phyloP scores from a whole-genome alignment of 2,797 vertebrate species.

The Ispidina picta region DNA sequence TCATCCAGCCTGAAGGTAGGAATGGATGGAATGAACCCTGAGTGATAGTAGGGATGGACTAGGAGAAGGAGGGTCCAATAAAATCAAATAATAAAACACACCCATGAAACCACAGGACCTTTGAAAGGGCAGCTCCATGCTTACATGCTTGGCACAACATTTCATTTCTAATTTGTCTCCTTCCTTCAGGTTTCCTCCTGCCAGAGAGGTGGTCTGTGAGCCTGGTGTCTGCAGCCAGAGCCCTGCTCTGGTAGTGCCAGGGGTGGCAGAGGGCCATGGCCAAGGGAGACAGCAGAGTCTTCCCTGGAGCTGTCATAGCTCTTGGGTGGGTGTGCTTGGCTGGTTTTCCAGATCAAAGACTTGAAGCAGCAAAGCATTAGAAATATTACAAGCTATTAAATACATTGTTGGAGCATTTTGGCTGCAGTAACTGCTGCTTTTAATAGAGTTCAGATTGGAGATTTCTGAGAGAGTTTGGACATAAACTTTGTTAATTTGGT shows the following conservation, averaged over 20 bases:
- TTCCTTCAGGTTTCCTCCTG: neutral
- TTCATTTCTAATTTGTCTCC: neutral
- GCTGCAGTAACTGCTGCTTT: conserved; percentile 32
- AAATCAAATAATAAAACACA: neutral
- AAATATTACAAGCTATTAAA: conserved; percentile 42
- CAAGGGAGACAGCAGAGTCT: neutral
- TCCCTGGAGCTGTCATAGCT: neutral
- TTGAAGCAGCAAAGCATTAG: neutral
- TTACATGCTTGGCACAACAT: neutral
- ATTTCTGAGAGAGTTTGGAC: conserved; percentile 61
- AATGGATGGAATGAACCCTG: neutral
- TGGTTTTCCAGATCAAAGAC: neutral
- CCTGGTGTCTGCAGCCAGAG: neutral
- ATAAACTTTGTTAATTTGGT: conserved; percentile 64
- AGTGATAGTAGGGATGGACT: neutral
- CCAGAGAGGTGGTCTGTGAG: neutral
- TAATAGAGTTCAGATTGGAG: conserved; percentile 57
- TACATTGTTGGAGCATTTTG: conserved; percentile 20
- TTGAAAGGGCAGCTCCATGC: neutral
- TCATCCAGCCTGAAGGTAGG: neutral
- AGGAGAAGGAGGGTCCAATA: neutral
- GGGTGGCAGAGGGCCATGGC: neutral
- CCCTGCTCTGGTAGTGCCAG: neutral
- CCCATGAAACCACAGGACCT: neutral
- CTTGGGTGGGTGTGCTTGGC: neutral